These are phyloP conservation scores for Montipora capricornis DNA, from an alignment of 64 coral and sea anemone genomes.

Conservation along the genomic window DNA sequence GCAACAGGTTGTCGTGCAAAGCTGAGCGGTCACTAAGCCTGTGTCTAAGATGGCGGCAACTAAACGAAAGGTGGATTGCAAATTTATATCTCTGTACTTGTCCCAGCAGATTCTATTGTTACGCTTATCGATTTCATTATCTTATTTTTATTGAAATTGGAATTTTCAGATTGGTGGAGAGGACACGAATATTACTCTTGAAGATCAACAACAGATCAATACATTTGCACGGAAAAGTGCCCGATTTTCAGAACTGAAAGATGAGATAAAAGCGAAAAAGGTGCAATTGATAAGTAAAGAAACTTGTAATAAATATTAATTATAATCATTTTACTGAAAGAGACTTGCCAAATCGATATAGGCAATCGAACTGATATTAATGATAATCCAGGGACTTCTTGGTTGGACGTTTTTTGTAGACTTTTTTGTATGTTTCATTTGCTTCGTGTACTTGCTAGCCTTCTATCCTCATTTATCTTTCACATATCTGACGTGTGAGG, in stretches of 20 bases:
- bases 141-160: not conserved
- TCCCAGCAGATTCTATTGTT: too few relatives aligned
- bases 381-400: too few relatives aligned
- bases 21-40: not conserved
- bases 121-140: not conserved
- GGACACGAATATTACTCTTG: slow-evolving; percentile 92
- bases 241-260: slow-evolving; percentile 86
- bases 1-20: slow-evolving; percentile 4
- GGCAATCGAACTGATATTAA: too few relatives aligned
- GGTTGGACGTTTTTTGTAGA: too few relatives aligned
- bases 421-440: too few relatives aligned
- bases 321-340: too few relatives aligned
- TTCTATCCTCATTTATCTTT: too few relatives aligned
- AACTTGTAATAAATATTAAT: not conserved
- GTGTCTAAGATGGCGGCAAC: slow-evolving; percentile 54
- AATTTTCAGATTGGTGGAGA: slow-evolving; percentile 67
- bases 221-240: slow-evolving; percentile 95
- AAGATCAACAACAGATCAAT: slow-evolving; percentile 98
- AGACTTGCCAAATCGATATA: too few relatives aligned
- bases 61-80: slow-evolving; percentile 36
- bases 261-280: slow-evolving; percentile 92
- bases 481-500: too few relatives aligned
- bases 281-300: slow-evolving; percentile 11
- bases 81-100: not conserved
- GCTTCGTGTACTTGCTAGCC: too few relatives aligned